Conservation (phyloP, 2,888 invertebrate species). For the Meta bourneti region DNA sequence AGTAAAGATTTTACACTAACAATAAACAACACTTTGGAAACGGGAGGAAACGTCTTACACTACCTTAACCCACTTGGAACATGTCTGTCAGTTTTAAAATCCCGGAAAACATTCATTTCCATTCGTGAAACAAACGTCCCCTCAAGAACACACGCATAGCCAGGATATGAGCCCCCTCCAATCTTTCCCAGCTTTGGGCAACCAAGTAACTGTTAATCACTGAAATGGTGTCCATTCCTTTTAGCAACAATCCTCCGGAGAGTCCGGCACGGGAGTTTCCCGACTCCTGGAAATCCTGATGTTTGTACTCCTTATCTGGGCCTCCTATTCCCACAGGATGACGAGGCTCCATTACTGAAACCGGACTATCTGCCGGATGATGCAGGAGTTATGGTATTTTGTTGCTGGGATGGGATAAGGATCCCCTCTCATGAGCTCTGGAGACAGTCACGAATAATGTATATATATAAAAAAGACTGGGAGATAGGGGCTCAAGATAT, state of each 20-base stretch:
- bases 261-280: not conserved
- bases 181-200: conserved; percentile 1
- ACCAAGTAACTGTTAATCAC: conserved; percentile 68
- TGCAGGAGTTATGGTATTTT: conserved; percentile 51
- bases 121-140: not conserved
- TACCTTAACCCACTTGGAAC: too few species aligned
- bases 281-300: conserved; percentile 23
- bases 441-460: not conserved
- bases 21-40: too few species aligned
- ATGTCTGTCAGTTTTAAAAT: too few species aligned
- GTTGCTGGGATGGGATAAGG: conserved; percentile 10
- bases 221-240: conserved; percentile 68
- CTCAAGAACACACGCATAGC: not conserved
- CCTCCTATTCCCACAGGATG: conserved; percentile 41
- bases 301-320: conserved; percentile 44
- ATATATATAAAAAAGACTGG: not conserved
- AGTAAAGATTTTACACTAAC: too few species aligned
- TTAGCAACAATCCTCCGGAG: conserved; percentile 52
- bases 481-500: not conserved
- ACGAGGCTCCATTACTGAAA: conserved; percentile 28
- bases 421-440: not conserved
- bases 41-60: too few species aligned
- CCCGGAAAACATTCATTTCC: too few species aligned
- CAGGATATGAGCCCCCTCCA: conserved; percentile 16
- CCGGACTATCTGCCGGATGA: conserved; percentile 34